A percentile compares a stretch with the other conserved stretches of the same genome.
These are phyloP conservation scores for Bufo gargarizans DNA, from an alignment of 2,113 vertebrate genomes.

Conservation along the genomic window DNA sequence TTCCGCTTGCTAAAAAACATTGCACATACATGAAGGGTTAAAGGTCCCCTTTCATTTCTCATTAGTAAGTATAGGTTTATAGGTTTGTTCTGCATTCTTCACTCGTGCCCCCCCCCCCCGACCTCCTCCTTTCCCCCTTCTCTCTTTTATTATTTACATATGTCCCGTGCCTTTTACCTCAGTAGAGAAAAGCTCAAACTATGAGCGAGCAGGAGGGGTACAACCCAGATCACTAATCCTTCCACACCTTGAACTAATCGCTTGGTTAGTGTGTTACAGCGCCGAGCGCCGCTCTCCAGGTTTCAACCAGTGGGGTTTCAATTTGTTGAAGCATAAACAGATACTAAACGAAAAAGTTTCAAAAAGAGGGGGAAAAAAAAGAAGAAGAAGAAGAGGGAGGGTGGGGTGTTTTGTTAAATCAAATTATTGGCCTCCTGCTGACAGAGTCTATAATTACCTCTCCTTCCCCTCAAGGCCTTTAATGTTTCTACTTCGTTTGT, in stretches of 20 bases:
- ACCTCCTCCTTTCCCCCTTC: constrained; percentile 77
- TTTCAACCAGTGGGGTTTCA: constrained; percentile 97
- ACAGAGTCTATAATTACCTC: constrained; percentile 87
- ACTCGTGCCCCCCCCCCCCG: constrained; percentile 25
- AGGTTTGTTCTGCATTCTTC: constrained; percentile 99
- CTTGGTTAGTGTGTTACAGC: constrained; percentile 82
- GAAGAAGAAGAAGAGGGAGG: constrained; percentile 65
- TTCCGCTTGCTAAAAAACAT: neutral
- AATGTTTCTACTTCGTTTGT: constrained; percentile 89
- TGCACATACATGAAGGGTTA: constrained; percentile 36
- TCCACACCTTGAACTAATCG: constrained; percentile 99
- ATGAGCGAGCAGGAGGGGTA: constrained; percentile 82
- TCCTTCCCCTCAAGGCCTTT: constrained; percentile 76
- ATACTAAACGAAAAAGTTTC: constrained; percentile 92
- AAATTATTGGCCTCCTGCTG: constrained; percentile 96
- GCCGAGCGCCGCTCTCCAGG: constrained; percentile 72
- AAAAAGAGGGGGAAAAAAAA: neutral
- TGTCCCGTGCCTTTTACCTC: constrained; percentile 93
- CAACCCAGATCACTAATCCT: constrained; percentile 85
- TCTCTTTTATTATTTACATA: constrained; percentile 99
- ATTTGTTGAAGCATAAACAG: constrained; percentile 99
- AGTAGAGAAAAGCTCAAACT: constrained; percentile 95
- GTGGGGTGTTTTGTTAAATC: constrained; percentile 98
- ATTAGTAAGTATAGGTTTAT: constrained; percentile 89
- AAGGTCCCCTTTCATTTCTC: constrained; percentile 63